Conservation (phyloP, 2,888 invertebrate species). For the Yponomeuta evonymella region DNA sequence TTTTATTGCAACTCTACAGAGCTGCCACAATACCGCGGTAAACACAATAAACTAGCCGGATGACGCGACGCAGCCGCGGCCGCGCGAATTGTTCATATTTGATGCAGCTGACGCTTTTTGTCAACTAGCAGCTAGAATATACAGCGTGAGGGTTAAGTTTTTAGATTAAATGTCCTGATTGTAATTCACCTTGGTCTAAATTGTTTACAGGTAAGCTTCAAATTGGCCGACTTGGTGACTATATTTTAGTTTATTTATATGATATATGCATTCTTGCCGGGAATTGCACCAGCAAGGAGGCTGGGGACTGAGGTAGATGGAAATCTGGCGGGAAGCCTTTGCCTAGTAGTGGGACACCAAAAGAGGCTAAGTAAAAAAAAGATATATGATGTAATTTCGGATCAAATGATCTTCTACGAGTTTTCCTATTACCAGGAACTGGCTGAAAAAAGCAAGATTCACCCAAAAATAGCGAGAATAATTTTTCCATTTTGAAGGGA, state of each 20-base stretch:
- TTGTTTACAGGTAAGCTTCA: slow-evolving; percentile 17
- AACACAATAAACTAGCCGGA: slow-evolving; percentile 56
- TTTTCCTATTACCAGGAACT: too few relatives aligned
- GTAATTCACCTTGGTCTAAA: slow-evolving; percentile 10
- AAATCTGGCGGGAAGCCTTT: too few relatives aligned
- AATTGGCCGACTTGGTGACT: neutral
- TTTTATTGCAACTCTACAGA: slow-evolving; percentile 66
- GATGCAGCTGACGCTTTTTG: slow-evolving; percentile 25
- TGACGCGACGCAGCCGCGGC: slow-evolving; percentile 47
- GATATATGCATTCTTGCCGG: too few relatives aligned
- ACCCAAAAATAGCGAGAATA: slow-evolving; percentile 3
- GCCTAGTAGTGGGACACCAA: too few relatives aligned
- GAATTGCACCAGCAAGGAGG: too few relatives aligned
- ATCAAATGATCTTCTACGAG: too few relatives aligned
- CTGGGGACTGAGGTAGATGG: too few relatives aligned
- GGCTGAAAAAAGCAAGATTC: neutral
- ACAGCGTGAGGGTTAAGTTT: neutral
- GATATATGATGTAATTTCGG: neutral
- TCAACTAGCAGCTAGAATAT: neutral
- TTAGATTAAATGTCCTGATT: neutral
- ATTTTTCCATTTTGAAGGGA: slow-evolving; percentile 10
- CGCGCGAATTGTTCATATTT: slow-evolving; percentile 54
- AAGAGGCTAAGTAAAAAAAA: too few relatives aligned
- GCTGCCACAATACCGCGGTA: slow-evolving; percentile 54
- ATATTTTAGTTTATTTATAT: too few relatives aligned